phyloP scores from a whole-genome alignment of 2,113 vertebrate species.

The Empidonax alnorum region DNA sequence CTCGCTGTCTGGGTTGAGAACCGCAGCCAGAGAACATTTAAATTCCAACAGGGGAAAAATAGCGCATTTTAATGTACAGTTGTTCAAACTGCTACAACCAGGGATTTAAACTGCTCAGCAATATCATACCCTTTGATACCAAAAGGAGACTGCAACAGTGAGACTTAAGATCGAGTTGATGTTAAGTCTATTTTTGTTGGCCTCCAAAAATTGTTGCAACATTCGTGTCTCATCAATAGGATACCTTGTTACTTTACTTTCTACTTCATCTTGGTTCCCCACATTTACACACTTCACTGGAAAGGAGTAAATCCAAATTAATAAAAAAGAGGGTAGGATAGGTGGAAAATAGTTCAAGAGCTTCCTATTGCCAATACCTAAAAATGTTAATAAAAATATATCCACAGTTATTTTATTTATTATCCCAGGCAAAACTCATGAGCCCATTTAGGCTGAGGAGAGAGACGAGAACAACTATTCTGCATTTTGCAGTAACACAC shows the following conservation, averaged over 20 bases:
- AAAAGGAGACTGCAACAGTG: background rate
- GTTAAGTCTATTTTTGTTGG: background rate
- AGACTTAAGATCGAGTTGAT: background rate
- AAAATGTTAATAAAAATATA: background rate
- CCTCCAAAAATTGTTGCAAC: background rate
- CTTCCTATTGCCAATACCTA: background rate
- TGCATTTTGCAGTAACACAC: background rate
- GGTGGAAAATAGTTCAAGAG: background rate
- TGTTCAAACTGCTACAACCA: background rate
- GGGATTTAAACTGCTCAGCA: background rate
- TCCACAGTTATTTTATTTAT: background rate
- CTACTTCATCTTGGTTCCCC: background rate
- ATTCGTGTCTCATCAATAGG: rapidly evolving
- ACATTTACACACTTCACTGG: background rate
- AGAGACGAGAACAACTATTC: rapidly evolving
- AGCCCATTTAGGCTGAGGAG: background rate
- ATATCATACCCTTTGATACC: background rate
- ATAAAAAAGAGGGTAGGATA: background rate
- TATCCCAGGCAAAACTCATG: background rate
- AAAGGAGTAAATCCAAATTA: background rate
- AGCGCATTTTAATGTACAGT: background rate
- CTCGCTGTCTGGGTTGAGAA: background rate
- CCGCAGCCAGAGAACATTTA: background rate
- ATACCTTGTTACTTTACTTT: background rate
- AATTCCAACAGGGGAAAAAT: background rate